phyloP scores from a whole-genome alignment of 2,113 vertebrate genomes.

The Herpailurus yagouaroundi region DNA sequence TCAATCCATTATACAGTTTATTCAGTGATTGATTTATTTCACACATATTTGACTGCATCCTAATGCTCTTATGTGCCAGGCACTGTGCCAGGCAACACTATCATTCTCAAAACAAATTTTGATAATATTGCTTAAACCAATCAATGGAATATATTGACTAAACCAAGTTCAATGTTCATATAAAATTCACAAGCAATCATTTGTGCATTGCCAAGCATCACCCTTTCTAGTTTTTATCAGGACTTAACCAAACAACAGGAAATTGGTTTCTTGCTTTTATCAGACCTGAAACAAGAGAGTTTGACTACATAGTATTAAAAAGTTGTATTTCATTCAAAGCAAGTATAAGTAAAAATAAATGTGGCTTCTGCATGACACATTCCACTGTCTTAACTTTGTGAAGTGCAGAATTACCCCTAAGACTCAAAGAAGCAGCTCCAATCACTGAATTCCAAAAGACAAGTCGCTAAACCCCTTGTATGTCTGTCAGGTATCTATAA shows the following conservation, averaged over 20 bases:
- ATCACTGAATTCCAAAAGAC: background rate
- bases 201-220: background rate
- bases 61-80: background rate
- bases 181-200: background rate
- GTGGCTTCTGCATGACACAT: background rate
- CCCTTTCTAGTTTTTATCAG: background rate
- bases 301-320: slow-evolving; percentile 54
- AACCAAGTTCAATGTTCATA: background rate
- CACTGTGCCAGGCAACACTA: background rate
- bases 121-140: background rate
- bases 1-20: background rate
- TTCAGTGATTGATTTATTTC: background rate
- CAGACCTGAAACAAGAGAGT: slow-evolving; percentile 2
- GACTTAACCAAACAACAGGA: background rate
- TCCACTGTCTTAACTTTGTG: background rate
- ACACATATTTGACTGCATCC: background rate
- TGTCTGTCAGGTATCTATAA: slow-evolving; percentile 40
- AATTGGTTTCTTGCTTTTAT: background rate
- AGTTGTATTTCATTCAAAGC: slow-evolving; percentile 49
- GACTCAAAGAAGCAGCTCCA: background rate
- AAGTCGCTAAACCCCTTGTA: background rate
- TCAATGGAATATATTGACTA: background rate
- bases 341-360: slow-evolving; percentile 56
- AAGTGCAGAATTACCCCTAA: background rate
- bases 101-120: background rate